These are phyloP conservation scores for Rhegmatorhina hoffmannsi DNA, from an alignment of 2,113 vertebrate genomes.

Conservation along the genomic window DNA sequence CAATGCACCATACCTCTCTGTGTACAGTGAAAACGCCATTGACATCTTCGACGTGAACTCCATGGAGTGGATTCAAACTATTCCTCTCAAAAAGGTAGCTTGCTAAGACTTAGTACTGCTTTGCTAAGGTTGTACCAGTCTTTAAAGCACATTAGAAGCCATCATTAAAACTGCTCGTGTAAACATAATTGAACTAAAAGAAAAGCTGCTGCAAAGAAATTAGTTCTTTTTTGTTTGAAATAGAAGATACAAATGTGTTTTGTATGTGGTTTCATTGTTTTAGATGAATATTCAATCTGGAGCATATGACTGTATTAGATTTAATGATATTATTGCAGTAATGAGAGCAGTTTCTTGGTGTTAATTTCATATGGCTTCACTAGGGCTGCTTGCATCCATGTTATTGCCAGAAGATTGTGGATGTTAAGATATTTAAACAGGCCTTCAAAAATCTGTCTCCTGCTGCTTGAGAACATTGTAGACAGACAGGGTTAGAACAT, in stretches of 20 bases:
- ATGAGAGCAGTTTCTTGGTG: neutral
- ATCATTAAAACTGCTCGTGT: neutral
- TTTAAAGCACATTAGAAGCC: neutral
- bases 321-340: neutral
- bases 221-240: neutral
- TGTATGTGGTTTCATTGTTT: neutral
- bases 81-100: constrained; percentile 96
- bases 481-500: neutral
- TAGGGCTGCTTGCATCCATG: neutral
- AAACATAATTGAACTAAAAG: neutral
- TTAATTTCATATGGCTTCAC: neutral
- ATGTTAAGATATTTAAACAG: neutral
- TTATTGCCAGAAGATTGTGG: neutral
- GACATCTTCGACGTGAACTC: constrained; percentile 97
- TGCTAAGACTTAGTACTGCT: neutral
- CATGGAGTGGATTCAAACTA: constrained; percentile 99
- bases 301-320: neutral
- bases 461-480: neutral
- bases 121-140: neutral
- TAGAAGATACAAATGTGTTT: neutral
- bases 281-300: neutral
- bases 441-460: neutral
- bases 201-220: neutral
- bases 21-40: constrained; percentile 97
- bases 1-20: constrained; percentile 96